A percentile compares a stretch with the other conserved stretches of the same genome.
These are phyloP conservation scores for Cryptocephalus moraei DNA, from an alignment of 2,888 invertebrate species.

Conservation along the genomic window DNA sequence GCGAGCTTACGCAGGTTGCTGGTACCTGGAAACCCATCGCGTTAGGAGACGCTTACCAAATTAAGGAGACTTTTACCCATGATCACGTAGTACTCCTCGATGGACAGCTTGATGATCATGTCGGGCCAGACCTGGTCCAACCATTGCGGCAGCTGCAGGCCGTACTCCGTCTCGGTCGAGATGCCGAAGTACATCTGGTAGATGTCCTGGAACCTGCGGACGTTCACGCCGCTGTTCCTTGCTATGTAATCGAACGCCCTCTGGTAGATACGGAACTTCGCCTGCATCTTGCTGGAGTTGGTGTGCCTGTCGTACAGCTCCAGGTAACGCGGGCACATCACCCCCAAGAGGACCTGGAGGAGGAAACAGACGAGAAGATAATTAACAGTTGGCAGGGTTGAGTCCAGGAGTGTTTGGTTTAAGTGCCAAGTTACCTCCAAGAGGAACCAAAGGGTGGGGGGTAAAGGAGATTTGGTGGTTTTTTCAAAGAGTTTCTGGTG, in stretches of 20 bases:
- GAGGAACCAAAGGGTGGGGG: too few relatives aligned
- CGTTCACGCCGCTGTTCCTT: slow-evolving; percentile 40
- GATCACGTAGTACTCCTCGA: slow-evolving; percentile 31
- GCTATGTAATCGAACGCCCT: slow-evolving; percentile 41
- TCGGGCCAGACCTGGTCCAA: slow-evolving; percentile 28
- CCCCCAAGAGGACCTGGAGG: slow-evolving; percentile 15
- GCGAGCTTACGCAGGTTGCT: slow-evolving; percentile 7
- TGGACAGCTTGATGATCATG: slow-evolving; percentile 26
- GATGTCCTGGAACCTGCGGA: slow-evolving; percentile 45
- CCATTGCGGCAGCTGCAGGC: slow-evolving; percentile 36
- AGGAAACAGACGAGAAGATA: too few relatives aligned
- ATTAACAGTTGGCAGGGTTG: too few relatives aligned
- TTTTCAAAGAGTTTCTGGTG: too few relatives aligned
- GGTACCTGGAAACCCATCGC: background rate
- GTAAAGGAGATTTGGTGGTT: too few relatives aligned
- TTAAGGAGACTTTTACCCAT: slow-evolving; percentile 26
- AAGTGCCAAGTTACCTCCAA: too few relatives aligned
- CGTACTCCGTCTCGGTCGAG: slow-evolving; percentile 45
- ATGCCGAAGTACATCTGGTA: slow-evolving; percentile 50
- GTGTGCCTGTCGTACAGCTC: slow-evolving; percentile 15
- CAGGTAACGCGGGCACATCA: slow-evolving; percentile 18
- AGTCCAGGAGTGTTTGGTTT: background rate
- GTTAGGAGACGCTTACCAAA: too few relatives aligned
- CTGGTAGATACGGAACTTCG: slow-evolving; percentile 36
- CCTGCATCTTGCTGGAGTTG: slow-evolving; percentile 32